Percentiles rank a stretch among this genome's conserved stretches.
These are phyloP conservation scores for Pseudochaenichthys georgianus DNA, from an alignment of 2,797 vertebrate genomes.

Conservation along the genomic window DNA sequence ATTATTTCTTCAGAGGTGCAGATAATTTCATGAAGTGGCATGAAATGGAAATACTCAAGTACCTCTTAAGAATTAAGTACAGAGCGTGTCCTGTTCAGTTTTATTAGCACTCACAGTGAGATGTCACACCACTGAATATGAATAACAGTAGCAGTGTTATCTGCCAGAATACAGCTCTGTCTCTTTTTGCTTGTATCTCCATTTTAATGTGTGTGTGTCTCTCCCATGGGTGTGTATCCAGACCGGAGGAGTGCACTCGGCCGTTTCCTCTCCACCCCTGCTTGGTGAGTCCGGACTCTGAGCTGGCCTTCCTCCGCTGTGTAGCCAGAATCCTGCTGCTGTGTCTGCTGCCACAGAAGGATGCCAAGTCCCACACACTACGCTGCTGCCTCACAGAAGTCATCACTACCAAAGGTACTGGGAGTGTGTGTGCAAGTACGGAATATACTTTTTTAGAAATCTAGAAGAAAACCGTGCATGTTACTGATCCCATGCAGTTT, in stretches of 20 bases:
- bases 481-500: too few relatives aligned
- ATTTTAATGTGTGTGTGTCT: background rate
- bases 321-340: constrained; percentile 93
- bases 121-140: constrained; percentile 1
- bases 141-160: background rate
- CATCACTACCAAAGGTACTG: constrained; percentile 86
- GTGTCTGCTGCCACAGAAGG: constrained; percentile 93
- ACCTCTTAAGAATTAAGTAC: too few relatives aligned
- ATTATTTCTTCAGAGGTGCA: too few relatives aligned
- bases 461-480: too few relatives aligned
- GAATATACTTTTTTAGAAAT: too few relatives aligned
- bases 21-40: too few relatives aligned
- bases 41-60: too few relatives aligned
- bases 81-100: constrained; percentile 5
- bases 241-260: constrained; percentile 91
- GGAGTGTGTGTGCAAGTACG: background rate
- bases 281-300: constrained; percentile 90
- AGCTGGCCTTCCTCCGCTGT: constrained; percentile 93
- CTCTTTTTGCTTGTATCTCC: background rate
- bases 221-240: constrained; percentile 58
- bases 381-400: constrained; percentile 96
- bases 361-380: constrained; percentile 92
- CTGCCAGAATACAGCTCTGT: background rate
- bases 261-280: constrained; percentile 93
- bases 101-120: background rate